Evolutionary conservation across 2,797 vertebrate genomes (phyloP).

Genomic region (Mareca strepera): DNA sequence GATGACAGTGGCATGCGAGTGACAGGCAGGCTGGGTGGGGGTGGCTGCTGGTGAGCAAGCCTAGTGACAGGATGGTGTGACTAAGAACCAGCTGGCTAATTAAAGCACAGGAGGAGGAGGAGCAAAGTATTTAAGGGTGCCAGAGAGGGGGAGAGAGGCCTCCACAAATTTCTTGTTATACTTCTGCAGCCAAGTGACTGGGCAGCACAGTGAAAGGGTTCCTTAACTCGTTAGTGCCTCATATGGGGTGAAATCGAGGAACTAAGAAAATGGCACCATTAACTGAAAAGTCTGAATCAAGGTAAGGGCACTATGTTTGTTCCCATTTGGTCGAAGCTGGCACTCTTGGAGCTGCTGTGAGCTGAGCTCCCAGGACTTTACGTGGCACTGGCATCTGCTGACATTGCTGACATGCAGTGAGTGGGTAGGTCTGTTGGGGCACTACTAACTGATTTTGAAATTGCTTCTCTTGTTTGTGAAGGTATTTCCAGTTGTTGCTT

Average conservation of each 20-base stretch:
- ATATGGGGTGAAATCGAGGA: not conserved
- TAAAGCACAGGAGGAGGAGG: conserved; percentile 71
- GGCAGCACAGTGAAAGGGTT: not conserved
- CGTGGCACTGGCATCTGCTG: not conserved
- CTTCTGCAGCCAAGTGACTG: conserved; percentile 23
- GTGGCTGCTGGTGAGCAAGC: conserved; percentile 63
- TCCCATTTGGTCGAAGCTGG: not conserved
- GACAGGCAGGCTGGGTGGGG: conserved; percentile 60
- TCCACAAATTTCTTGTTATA: conserved; percentile 37
- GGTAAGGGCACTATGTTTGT: conserved; percentile 42
- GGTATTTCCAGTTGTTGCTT: not conserved
- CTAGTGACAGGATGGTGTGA: conserved; percentile 63
- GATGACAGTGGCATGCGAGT: conserved; percentile 56
- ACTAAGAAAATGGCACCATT: conserved; percentile 59
- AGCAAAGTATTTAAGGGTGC: conserved; percentile 64
- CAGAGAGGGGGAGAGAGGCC: conserved; percentile 19
- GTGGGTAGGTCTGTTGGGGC: not conserved
- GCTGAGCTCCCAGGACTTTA: not conserved
- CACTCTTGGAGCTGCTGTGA: not conserved
- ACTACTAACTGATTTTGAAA: not conserved
- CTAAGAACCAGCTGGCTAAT: conserved; percentile 71
- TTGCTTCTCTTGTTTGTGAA: not conserved
- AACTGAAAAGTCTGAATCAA: conserved; percentile 44
- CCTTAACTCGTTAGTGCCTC: conserved; percentile 4
- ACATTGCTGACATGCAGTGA: not conserved